phyloP scores from a whole-genome alignment of 2,888 invertebrate species.

The Heliconius aoede region DNA sequence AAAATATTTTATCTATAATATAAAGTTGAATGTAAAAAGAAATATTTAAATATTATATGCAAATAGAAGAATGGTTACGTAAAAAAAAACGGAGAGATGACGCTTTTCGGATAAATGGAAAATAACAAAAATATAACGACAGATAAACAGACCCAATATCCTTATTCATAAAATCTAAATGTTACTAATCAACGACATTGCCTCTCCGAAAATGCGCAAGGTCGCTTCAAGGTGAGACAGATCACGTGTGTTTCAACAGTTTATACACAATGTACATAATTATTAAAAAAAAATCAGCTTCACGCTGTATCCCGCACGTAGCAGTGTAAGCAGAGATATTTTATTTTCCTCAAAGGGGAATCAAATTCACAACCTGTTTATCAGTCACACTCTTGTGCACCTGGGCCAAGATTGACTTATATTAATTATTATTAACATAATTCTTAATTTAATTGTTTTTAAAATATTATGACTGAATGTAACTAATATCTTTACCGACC shows the following conservation, averaged over 20 bases:
- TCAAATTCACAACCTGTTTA: too few species aligned
- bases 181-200: constrained; percentile 56
- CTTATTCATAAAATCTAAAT: constrained; percentile 59
- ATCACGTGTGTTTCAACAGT: constrained; percentile 17
- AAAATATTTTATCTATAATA: too few species aligned
- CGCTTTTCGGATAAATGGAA: not conserved
- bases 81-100: not conserved
- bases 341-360: too few species aligned
- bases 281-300: too few species aligned
- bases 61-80: too few species aligned
- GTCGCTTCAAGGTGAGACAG: constrained; percentile 38
- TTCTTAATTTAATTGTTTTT: not conserved
- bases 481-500: too few species aligned
- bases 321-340: too few species aligned
- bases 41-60: too few species aligned
- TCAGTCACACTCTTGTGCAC: too few species aligned
- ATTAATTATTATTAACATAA: not conserved
- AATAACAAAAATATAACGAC: not conserved
- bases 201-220: constrained; percentile 47
- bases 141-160: not conserved
- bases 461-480: not conserved
- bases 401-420: too few species aligned
- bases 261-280: constrained; percentile 2
- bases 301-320: too few species aligned
- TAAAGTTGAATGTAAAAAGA: too few species aligned